Evolutionary conservation across 2,113 vertebrate species (phyloP).

Genomic region (Neotragus pygmaeus): DNA sequence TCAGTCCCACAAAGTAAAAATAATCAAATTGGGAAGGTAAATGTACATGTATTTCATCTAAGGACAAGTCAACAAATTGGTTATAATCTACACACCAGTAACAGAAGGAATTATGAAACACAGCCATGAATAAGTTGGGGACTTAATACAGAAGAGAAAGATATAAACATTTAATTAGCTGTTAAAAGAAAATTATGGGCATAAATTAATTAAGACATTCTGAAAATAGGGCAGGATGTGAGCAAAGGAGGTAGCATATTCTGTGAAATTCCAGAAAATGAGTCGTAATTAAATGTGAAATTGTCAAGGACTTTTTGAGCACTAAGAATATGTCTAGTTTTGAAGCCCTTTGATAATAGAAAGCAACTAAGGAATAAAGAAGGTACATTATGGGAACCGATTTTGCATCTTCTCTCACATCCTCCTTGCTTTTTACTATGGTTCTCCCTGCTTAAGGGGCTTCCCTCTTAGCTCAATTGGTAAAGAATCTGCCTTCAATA

Average conservation of each 20-base stretch:
- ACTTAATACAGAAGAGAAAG: neutral
- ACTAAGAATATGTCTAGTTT: neutral
- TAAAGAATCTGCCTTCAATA: neutral
- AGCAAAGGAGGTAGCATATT: neutral
- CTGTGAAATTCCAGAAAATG: constrained; percentile 7
- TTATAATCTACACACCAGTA: neutral
- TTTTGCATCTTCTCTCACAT: neutral
- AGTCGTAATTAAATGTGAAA: neutral
- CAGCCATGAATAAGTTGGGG: neutral
- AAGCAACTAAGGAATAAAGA: neutral
- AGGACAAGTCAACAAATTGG: neutral
- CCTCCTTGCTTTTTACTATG: neutral
- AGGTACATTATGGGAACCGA: neutral
- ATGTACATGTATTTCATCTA: neutral
- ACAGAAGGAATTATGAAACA: neutral
- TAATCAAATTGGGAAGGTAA: neutral
- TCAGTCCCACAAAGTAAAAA: neutral
- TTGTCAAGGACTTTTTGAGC: neutral
- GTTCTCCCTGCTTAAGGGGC: neutral
- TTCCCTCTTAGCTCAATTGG: neutral
- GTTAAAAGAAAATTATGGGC: neutral
- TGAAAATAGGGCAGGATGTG: neutral
- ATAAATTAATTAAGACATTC: constrained; percentile 1
- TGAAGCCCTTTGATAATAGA: neutral
- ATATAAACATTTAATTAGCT: neutral